Base-by-base conservation (phyloP, 2,888 invertebrate genomes). In the Scaptomyza caliginosa region DNA sequence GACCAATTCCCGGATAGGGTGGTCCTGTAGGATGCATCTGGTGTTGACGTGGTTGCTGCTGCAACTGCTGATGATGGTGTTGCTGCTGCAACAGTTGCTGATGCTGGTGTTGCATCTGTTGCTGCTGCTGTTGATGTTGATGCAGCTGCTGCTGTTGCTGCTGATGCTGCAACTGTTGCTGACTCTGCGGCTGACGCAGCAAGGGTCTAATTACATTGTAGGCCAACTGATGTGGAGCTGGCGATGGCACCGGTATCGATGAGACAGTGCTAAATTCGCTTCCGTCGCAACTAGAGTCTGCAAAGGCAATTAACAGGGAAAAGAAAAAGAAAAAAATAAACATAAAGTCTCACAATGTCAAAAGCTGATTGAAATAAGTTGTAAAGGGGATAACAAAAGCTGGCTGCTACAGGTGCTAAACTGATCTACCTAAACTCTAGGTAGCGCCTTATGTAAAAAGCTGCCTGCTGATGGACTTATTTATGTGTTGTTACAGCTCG, bases 241-340 rank as follows among this genome's bases (percentile, higher is more conserved):
- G 82, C 8, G 82, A 69, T 1, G 82, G 78, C 13, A 81, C 80
- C 0, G 58, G 51, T 0, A 19, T 26, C 0, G 67, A 39, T 0
- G 62, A 62, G 62, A 80, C 67, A 74, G 81, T 86, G 80, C 88
- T 88, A 62, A 82, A n/a, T 60, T 91, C 90, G 59, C 87, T 89
- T 57, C 90, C 91, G 38, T 91, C 91, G 72, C 90, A 90, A 62
- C 89, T 89, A 48, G 72, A 78, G 74, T 87, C 82, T 89, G 58
- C 38, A 60, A 43, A 10, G 16, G 17, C 8, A 11, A 42, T 19
- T 34, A 1, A 10, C n/a, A 13, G 4, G 11, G n/a, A n/a, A n/a
- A 8, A 2, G 10, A 8, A 17, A 16, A 16, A 8, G 11, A 7
- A 7, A 43, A 16, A 26, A 10, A 26, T 10, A 0, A 26, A 26